Evolutionary conservation across 2,113 vertebrate species (phyloP), one percentile per base, ranked within the genome.

Genomic region (Lanius collurio): DNA sequence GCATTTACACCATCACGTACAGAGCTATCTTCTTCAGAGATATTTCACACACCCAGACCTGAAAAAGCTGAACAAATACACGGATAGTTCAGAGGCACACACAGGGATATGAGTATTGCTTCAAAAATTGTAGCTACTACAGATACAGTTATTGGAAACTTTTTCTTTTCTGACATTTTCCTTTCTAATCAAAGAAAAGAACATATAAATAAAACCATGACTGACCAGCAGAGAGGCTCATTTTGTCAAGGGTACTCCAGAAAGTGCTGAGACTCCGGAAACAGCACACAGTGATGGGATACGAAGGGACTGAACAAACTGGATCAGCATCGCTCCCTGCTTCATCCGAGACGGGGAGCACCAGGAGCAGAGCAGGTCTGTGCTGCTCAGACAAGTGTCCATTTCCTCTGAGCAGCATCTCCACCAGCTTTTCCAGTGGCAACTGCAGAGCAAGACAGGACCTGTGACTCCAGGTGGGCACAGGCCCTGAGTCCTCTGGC

Each of bases 1-100:
- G 97, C 97, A 96, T 97, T 97, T 97, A 96, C 96, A 96, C 91
- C 97, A 59, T 97, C 95, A 97, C 95, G 21, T 82, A 90, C 73
- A 96, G 83, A 94, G 41, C 86, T 94, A 62, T 90, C 95, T 88
- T 94, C 95, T 78, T 68, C 75, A 96, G 94, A 96, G 93, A 96
- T 67, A 94, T 88, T 91, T 96, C 93, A 93, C 78, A 87, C 89
- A 74, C 71, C 94, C 92, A 89, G 83, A 93, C 80, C 85, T 95
- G 76, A 83, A 93, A 70, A 88, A 87, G 96, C 87, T 68, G 93
- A 95, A 83, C 89, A 93, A 96, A 93, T 95, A 93, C 64, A 92
- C 73, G 89, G 79, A 79, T 89, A 94, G 84, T 83, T 95, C 59
- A 78, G 79, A 97, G 86, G 96, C 64, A 89, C 93, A 94, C 81